A percentile compares a stretch with the other conserved stretches of the same genome.
Evolutionary conservation across 2,113 vertebrate genomes (phyloP).

Genomic region (Saimiri boliviensis): DNA sequence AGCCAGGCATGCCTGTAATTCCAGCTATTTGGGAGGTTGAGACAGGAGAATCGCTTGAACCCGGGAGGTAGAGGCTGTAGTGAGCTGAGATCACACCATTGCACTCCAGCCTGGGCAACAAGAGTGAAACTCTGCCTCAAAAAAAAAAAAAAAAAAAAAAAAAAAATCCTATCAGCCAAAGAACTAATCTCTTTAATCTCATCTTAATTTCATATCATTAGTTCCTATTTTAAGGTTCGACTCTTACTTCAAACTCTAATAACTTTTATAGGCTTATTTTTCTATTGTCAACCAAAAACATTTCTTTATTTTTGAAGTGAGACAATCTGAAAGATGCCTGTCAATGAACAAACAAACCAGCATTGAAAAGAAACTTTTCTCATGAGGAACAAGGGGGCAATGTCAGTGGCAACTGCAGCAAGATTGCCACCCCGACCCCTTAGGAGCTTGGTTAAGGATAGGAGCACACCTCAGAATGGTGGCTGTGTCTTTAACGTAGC

Average conservation of each 20-base stretch:
- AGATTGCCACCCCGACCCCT: not conserved
- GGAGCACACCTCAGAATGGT: not conserved
- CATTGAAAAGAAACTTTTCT: not conserved
- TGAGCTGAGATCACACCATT: too few species aligned
- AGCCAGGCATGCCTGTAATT: too few species aligned
- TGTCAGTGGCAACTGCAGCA: not conserved
- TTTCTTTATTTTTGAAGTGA: not conserved
- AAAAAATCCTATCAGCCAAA: too few species aligned
- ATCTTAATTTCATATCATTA: not conserved
- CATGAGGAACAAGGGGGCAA: not conserved
- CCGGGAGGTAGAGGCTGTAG: too few species aligned
- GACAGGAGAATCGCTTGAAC: too few species aligned
- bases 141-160: too few species aligned
- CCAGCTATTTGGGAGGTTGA: too few species aligned
- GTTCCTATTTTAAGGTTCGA: not conserved
- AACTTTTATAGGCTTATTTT: not conserved
- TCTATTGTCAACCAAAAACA: not conserved
- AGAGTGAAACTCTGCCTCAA: too few species aligned
- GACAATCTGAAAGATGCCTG: not conserved
- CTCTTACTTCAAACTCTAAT: not conserved
- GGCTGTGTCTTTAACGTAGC: not conserved
- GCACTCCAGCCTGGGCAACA: too few species aligned
- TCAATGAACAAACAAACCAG: not conserved
- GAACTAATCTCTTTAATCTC: not conserved
- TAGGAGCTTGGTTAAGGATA: not conserved